Percentiles rank a stretch among this genome's conserved stretches.
phyloP scores from a whole-genome alignment of 2,113 vertebrate genomes.

The Podocnemis expansa region DNA sequence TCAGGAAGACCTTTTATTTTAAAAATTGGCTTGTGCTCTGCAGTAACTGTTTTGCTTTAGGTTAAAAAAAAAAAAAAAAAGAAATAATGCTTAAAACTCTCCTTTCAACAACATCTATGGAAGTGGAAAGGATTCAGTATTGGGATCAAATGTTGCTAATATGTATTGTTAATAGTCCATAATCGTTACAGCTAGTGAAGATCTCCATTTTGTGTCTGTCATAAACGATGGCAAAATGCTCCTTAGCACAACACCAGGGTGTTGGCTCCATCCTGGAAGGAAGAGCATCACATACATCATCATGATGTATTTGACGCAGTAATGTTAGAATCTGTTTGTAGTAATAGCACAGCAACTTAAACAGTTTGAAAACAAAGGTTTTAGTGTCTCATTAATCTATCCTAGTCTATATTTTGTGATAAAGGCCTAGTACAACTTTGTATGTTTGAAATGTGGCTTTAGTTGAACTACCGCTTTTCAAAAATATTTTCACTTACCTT shows the following conservation, averaged over 20 bases:
- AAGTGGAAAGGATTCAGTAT: not conserved
- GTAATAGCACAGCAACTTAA: not conserved
- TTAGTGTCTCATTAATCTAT: not conserved
- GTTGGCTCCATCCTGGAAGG: not conserved
- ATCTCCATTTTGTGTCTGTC: not conserved
- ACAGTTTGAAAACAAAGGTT: not conserved
- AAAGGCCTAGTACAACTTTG: not conserved
- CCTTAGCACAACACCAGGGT: not conserved
- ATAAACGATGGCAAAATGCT: not conserved
- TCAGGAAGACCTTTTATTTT: not conserved
- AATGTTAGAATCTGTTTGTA: not conserved
- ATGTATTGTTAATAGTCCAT: not conserved
- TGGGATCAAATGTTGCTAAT: not conserved
- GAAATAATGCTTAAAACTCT: not conserved
- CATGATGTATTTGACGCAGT: not conserved
- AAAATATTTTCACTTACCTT: conserved; percentile 68
- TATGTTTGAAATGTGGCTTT: conserved; percentile 37
- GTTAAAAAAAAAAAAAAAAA: not conserved
- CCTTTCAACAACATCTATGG: not conserved
- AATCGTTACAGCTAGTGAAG: not conserved
- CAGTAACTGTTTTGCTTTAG: not conserved
- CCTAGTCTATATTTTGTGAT: not conserved
- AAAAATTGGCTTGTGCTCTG: not conserved
- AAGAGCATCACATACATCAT: not conserved
- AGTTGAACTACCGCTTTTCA: conserved; percentile 67